A percentile compares a stretch with the other conserved stretches of the same genome.
Evolutionary conservation across 1,140 invertebrate species (phyloP).

Genomic region (Holotrichia oblita): DNA sequence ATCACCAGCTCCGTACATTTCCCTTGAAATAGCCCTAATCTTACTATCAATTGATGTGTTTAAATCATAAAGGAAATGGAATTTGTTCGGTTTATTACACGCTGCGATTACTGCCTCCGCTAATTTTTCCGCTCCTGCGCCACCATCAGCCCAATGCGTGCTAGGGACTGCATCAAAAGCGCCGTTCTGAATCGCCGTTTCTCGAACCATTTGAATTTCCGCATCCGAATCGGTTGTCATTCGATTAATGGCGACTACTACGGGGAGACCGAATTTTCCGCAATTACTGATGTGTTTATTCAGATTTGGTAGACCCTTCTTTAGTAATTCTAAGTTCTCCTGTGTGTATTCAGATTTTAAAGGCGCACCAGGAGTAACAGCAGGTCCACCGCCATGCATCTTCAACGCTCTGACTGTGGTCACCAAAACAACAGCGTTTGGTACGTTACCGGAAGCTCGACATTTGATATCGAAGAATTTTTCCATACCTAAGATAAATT

Average conservation of each 20-base stretch:
- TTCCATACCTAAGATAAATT: conserved; percentile 80
- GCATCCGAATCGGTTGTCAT: conserved; percentile 86
- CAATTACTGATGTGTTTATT: conserved; percentile 95
- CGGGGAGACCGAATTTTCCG: conserved; percentile 88
- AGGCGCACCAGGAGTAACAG: conserved; percentile 85
- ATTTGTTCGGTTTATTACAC: conserved; percentile 69
- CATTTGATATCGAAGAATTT: conserved; percentile 99
- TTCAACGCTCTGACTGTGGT: conserved; percentile 94
- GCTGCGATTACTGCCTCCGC: conserved; percentile 89
- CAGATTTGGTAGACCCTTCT: conserved; percentile 90
- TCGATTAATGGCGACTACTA: conserved; percentile 94
- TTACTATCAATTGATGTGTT: conserved; percentile 84
- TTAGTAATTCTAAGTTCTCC: conserved; percentile 91
- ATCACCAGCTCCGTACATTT: conserved; percentile 96
- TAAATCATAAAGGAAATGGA: conserved; percentile 87
- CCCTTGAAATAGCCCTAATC: conserved; percentile 88
- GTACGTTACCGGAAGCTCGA: conserved; percentile 85
- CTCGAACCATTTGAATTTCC: conserved; percentile 85
- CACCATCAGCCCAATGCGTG: conserved; percentile 92
- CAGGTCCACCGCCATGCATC: conserved; percentile 97
- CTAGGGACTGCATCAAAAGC: conserved; percentile 89
- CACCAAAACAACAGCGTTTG: conserved; percentile 93
- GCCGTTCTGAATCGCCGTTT: conserved; percentile 77
- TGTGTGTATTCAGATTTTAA: conserved; percentile 85
- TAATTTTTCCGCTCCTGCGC: conserved; percentile 84